Evolutionary conservation across 2,797 vertebrate genomes (phyloP).

Genomic region (Danio aesculapii): DNA sequence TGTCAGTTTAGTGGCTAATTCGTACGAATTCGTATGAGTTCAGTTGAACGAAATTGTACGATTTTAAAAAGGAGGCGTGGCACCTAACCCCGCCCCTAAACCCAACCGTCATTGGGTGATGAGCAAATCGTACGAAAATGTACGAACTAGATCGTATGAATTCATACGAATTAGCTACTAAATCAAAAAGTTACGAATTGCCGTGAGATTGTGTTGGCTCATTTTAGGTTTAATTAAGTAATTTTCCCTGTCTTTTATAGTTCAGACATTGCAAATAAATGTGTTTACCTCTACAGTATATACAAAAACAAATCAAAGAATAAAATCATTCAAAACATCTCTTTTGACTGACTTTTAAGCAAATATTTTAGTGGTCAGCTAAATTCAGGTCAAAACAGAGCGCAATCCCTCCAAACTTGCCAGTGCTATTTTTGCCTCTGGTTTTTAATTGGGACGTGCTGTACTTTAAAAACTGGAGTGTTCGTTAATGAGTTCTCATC

Average conservation of each 20-base stretch:
- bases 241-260: neutral
- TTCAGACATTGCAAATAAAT: neutral
- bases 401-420: neutral
- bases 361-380: conserved; percentile 4
- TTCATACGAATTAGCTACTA: too few relatives aligned
- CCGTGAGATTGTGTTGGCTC: too few relatives aligned
- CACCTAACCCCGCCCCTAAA: too few relatives aligned
- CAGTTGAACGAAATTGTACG: too few relatives aligned
- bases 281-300: neutral
- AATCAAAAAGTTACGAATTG: too few relatives aligned
- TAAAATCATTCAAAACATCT: neutral
- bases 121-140: too few relatives aligned
- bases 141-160: too few relatives aligned
- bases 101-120: too few relatives aligned
- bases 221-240: neutral
- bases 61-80: too few relatives aligned
- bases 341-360: neutral
- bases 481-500: neutral
- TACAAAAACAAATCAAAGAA: too few relatives aligned
- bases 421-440: conserved; percentile 22
- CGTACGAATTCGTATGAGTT: too few relatives aligned
- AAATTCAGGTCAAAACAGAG: conserved; percentile 13
- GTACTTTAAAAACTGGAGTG: conserved; percentile 16
- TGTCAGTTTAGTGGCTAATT: too few relatives aligned
- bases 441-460: conserved; percentile 25